Base-by-base conservation (phyloP, 2,888 invertebrate species). In the Pseudolycoriella hygida region DNA sequence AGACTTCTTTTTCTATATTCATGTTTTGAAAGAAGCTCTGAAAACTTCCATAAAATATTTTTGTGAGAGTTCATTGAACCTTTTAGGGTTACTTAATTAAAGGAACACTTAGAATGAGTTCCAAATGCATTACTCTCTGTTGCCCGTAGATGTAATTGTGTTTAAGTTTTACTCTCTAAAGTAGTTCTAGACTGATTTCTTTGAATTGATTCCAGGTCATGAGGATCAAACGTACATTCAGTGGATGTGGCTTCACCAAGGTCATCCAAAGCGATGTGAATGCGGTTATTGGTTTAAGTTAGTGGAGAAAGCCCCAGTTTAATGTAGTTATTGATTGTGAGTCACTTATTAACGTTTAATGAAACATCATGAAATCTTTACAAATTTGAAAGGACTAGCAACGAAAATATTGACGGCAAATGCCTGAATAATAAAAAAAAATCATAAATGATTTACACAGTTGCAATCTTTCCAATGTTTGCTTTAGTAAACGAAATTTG, bases 261-360 rank as follows among this genome's bases (percentile, higher is more conserved):
- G 86, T 34, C 77, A 79, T 55, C 81, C 89, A 49, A 86, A 84
- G 60, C 80, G 94, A 56, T 97, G 96, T 61, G 87, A 86, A 61
- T 97, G 97, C 64, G 97, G 97, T 47, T 80, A 93, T 63, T 94
- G 90, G 90, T 96, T 92, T 72, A 88, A 90, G 69, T 73, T 96
- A 56, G 76, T 80, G 48, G 81, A 83, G 64, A 83, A 81, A 66
- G 69, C 74, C 52, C 76, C 79, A 53, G 59, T 80, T 58, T 81
- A 80, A 79, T 40, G 15, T 12, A 14, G 15, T 12, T 39, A 14
- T 17, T 11, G 18, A 12, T 18, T 40, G 6, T 19, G 15, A 40
- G 19, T 19, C 17, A 18, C 4, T 17, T 14, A 14, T 34, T 14
- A 34, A 19, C 18, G 12, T 40, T 18, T 6, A 40, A 18, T 18